Evolutionary conservation across 2,113 vertebrate genomes (phyloP), one percentile per base, ranked within the genome.

Genomic region (Labeo catla): DNA sequence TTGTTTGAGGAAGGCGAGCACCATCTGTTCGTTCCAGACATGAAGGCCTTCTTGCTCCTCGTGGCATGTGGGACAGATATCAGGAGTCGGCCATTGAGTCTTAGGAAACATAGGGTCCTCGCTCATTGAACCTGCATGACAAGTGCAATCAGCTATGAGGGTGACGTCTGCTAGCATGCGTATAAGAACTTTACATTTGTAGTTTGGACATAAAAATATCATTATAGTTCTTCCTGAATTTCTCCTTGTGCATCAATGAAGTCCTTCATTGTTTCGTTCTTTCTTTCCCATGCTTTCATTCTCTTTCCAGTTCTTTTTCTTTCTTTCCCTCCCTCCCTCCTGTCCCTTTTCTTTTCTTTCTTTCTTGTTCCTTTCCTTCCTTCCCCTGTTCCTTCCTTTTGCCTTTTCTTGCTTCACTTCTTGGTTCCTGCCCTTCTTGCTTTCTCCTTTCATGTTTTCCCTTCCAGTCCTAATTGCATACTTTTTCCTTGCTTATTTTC

Each of bases 21-120:
- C 96, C 0, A 95, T 93, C 2, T 88, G 91, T 0, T 96, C 94
- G 4, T 97, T 95, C 98, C 98, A 99, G 57, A 93, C 91, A 84
- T 96, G 96, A 43, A 97, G 87, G 0, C 97, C 97, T 19, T 95
- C 91, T 4, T 92, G 78, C 86, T 98, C 97, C 84, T 97, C 97
- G 0, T 98, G 98, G 84, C 98, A 99, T 0, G 94, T 87, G 0
- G 97, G 91, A 81, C 98, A 99, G 54, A 98, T 90, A 50, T 97
- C 94, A 2, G 96, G 96, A 65, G 95, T 94, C 0, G 98, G 98
- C 98, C 98, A 99, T 0, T 95, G 95, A 0, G 93, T 94, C 91
- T 99, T 99, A 0, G 97, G 98, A 83, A 97, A 97, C 89, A 90
- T 95, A 0, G 97, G 97, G 89, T 99, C 98, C 77, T 99, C 98